Evolutionary conservation across 2,797 vertebrate species (phyloP).

Genomic region (Leptatherina wallacei): DNA sequence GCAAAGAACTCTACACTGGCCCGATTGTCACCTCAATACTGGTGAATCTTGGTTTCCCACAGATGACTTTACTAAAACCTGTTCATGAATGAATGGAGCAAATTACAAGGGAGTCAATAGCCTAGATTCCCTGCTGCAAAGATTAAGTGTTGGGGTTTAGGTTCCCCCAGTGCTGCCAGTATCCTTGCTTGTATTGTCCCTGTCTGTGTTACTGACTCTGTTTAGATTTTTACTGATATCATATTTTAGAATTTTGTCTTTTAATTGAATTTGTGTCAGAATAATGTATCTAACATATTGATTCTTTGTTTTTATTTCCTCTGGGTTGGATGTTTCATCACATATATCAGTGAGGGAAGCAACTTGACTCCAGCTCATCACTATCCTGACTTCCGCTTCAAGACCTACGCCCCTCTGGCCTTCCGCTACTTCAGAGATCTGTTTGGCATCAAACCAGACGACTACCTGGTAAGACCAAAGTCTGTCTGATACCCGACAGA

Average conservation of each 20-base stretch:
- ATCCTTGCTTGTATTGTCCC: not conserved
- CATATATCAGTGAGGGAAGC: slow-evolving; percentile 91
- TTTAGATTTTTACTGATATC: not conserved
- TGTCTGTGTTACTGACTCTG: not conserved
- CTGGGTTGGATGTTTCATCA: slow-evolving; percentile 9
- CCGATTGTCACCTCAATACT: slow-evolving; percentile 47
- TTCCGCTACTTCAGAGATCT: slow-evolving; percentile 99
- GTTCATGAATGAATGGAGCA: slow-evolving; percentile 37
- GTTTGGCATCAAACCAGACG: slow-evolving; percentile 97
- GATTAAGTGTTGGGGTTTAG: slow-evolving; percentile 17
- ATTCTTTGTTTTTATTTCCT: slow-evolving; percentile 45
- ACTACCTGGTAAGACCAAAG: slow-evolving; percentile 93
- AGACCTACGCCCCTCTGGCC: slow-evolving; percentile 96
- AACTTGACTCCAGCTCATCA: slow-evolving; percentile 98
- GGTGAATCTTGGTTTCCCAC: slow-evolving; percentile 49
- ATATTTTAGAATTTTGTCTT: not conserved
- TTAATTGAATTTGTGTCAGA: not conserved
- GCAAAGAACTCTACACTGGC: slow-evolving; percentile 49
- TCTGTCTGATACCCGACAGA: not conserved
- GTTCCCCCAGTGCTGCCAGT: slow-evolving; percentile 1
- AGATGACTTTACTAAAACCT: slow-evolving; percentile 31
- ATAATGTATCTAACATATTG: slow-evolving; percentile 16
- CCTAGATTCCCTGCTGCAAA: slow-evolving; percentile 5
- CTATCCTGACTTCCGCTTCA: slow-evolving; percentile 98
- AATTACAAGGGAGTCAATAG: slow-evolving; percentile 33